These are phyloP conservation scores for Myotis lucifugus DNA, from an alignment of 2,113 vertebrate species.

Conservation along the genomic window DNA sequence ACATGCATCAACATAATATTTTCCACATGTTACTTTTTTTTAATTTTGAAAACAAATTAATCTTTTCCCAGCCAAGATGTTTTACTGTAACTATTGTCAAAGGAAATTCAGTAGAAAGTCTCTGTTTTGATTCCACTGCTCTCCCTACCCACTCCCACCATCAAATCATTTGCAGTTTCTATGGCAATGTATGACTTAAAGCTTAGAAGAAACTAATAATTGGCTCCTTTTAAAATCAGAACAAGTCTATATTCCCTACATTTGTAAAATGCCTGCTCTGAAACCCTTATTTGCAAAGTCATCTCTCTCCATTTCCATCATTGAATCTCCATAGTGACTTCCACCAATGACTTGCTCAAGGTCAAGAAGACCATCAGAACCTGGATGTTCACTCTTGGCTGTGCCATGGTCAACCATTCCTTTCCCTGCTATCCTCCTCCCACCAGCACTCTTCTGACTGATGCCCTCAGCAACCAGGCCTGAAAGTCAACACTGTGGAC, in stretches of 20 bases:
- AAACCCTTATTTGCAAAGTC: background rate
- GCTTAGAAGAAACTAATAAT: constrained; percentile 12
- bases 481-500: background rate
- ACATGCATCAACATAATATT: constrained; percentile 68
- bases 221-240: background rate
- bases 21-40: constrained; percentile 61
- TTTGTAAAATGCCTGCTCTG: background rate
- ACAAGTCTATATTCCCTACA: background rate
- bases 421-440: background rate
- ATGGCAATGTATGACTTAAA: background rate
- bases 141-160: background rate
- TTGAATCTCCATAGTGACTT: background rate
- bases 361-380: background rate
- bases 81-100: constrained; percentile 46
- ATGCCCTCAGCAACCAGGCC: constrained; percentile 50
- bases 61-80: constrained; percentile 60
- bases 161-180: constrained; percentile 45
- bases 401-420: background rate
- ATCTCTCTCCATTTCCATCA: background rate
- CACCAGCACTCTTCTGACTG: background rate
- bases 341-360: background rate
- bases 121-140: background rate
- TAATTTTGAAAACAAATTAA: constrained; percentile 74
- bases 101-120: constrained; percentile 36
- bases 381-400: background rate